These are phyloP conservation scores for Betta splendens DNA, from an alignment of 2,797 vertebrate genomes.

Conservation along the genomic window DNA sequence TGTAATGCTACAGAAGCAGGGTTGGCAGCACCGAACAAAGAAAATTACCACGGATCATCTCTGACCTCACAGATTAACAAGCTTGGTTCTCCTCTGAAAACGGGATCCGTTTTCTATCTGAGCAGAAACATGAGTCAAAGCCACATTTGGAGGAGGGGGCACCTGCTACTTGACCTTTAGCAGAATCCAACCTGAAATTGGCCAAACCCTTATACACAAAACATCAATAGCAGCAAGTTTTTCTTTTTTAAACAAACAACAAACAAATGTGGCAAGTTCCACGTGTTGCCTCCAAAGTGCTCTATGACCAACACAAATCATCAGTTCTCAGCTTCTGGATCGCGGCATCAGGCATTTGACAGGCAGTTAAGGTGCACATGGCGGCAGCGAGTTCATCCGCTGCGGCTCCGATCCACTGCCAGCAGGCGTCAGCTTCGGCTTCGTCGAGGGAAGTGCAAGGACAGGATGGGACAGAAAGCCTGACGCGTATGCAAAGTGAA, in stretches of 20 bases:
- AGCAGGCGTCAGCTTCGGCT: conserved; percentile 42
- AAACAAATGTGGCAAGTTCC: conserved; percentile 82
- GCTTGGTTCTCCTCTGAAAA: conserved; percentile 19
- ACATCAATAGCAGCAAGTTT: conserved; percentile 92
- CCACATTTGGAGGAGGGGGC: background rate
- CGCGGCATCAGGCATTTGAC: conserved; percentile 84
- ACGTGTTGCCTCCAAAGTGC: conserved; percentile 95
- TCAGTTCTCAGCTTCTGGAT: conserved; percentile 77
- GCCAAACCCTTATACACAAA: conserved; percentile 81
- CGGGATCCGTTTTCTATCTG: conserved; percentile 18
- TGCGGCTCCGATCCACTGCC: conserved; percentile 42
- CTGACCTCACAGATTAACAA: conserved; percentile 26
- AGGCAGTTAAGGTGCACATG: conserved; percentile 85
- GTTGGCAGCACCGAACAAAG: conserved; percentile 55
- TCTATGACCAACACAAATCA: conserved; percentile 84
- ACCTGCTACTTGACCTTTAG: conserved; percentile 34
- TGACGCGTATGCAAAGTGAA: conserved; percentile 44
- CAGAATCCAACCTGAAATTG: conserved; percentile 37
- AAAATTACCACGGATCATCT: conserved; percentile 26
- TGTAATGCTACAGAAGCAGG: conserved; percentile 90
- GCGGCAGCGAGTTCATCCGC: conserved; percentile 76
- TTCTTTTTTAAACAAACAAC: conserved; percentile 30
- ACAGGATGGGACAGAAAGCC: conserved; percentile 42
- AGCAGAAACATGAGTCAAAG: conserved; percentile 7
- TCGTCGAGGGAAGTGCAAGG: conserved; percentile 68